Base-by-base conservation (phyloP, 2,888 invertebrate genomes). In the Teleogryllus oceanicus region DNA sequence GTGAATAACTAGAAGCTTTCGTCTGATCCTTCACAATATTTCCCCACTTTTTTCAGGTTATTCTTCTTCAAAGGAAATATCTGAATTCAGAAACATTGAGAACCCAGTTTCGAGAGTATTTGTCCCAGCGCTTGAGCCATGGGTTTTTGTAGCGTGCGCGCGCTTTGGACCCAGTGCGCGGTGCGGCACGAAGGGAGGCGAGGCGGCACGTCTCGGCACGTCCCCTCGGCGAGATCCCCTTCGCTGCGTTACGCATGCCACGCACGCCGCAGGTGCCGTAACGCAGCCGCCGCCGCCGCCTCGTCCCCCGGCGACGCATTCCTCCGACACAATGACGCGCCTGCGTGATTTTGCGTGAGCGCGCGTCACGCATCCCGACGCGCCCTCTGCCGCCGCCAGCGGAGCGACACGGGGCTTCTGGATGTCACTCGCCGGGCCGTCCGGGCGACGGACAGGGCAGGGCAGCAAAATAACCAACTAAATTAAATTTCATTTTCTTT, bases 361-460 rank as follows among this genome's bases (percentile, higher is more conserved):
- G n/a, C 62, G 62, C 62, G 62, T 62, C 62, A 62, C 62, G 62
- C 62, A 62, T 62, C 16, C 62, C 62, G 62, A 62, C 62, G 62
- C 3, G 1, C 62, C 8, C 62, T 62, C 62, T 1, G n/a, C 16
- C 62, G 13, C 62, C 10, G 62, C 62, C 37, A 37, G 37, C 37
- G 37, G 37, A 5, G 37, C 37, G 37, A 37, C 8, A 37, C 37
- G 37, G 8, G 37, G 8, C 37, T 37, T 5, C 5, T 37, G 37
- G 37, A 37, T 8, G 37, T 5, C 37, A 62, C 62, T 18, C n/a
- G 62, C 5, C 16, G 16, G 1, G 62, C 13, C 13, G 4, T 5
- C 0, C 5, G 62, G 62, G 3, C 62, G 62, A 16, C 16, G 62
- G 16, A 13, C 0, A 62, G 62, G n/a, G 62, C 62, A 62, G 62